A percentile compares a stretch with the other conserved stretches of the same genome.
phyloP scores from a whole-genome alignment of 2,797 vertebrate genomes.

The Notolepis coatsorum region DNA sequence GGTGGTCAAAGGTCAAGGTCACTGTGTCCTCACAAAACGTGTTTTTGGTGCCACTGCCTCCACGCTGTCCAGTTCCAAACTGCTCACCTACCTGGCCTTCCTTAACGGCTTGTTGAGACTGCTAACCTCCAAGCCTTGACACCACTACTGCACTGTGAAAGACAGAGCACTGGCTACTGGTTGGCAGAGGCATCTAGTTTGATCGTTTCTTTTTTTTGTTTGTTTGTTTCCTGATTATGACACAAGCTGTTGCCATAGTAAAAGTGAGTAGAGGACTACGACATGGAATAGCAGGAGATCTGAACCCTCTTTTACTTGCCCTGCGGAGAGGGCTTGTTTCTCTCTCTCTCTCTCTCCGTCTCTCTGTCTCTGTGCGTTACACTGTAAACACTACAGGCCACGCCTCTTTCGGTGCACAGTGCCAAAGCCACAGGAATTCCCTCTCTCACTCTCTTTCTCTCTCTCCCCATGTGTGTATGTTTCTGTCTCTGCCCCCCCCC shows the following conservation, averaged over 20 bases:
- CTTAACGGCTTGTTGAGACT: no score
- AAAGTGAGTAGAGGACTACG: slow-evolving; percentile 51
- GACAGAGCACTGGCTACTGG: neutral
- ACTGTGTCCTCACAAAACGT: no score
- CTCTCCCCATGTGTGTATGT: slow-evolving; percentile 39
- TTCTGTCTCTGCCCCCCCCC: slow-evolving; percentile 61
- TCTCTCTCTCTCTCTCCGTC: slow-evolving; percentile 64
- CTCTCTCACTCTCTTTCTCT: slow-evolving; percentile 68
- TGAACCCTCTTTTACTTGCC: slow-evolving; percentile 41
- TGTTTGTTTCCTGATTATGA: slow-evolving; percentile 42
- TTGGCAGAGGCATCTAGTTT: neutral
- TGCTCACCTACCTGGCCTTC: no score
- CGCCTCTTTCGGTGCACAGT: slow-evolving; percentile 69
- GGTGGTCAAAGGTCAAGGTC: no score
- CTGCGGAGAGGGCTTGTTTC: slow-evolving; percentile 73
- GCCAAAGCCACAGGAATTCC: slow-evolving; percentile 87
- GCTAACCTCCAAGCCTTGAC: no score
- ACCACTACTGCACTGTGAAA: no score
- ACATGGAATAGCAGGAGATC: slow-evolving; percentile 61
- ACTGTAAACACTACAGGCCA: slow-evolving; percentile 77
- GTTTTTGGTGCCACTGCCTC: no score
- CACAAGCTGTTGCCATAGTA: slow-evolving; percentile 38
- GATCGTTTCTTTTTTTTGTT: slow-evolving; percentile 41
- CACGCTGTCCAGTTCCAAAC: no score
- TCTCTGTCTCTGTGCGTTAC: no score